Base-by-base conservation (phyloP, 2,888 invertebrate species). In the Xanthorhoe spadicearia region DNA sequence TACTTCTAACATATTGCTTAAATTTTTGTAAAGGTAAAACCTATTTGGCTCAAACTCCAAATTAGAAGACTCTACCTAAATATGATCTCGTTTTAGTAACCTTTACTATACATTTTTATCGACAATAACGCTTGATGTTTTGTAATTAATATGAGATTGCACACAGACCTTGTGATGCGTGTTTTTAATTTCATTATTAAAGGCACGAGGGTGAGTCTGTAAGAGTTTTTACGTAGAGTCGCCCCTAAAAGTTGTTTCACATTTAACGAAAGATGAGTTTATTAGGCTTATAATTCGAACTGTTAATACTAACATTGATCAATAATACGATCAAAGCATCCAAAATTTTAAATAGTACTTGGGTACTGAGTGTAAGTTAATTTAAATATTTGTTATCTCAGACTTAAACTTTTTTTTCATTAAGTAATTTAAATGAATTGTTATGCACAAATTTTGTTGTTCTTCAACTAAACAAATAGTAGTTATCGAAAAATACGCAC, bases 1-100 rank as follows among this genome's bases (percentile, higher is more conserved):
- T 57, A 49, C 46, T 9, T 64, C 52, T n/a, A 35, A 57, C 52
- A 52, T 58, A 58, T 64, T 64, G 53, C 49, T 57, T 2, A 10
- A 15, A 64, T 54, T 35, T 46, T 55, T 60, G 46, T 55, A 50
- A 46, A 59, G 2, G 9, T 23, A 48, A 52, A 49, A 58, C 38
- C 32, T 48, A 32, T 35, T 49, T 61, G 49, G 49, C 15, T 49
- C 19, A 51, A 49, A 50, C 6, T 15, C 3, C 17, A 48, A 48
- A 35, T 55, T 19, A 49, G 35, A n/a, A 50, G 56, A 62, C 51
- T 7, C 43, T 28, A 56, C 48, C 19, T 59, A 19, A 19, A 46
- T 5, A 43, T 13, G 35, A 2, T 43, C 13, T 43, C 10, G 38
- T 43, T 32, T 32, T 32, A 32, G 28, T 32, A 7, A 5, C 32